Conservation (phyloP, 2,888 invertebrate genomes). For the Sarcophaga subvicina region DNA sequence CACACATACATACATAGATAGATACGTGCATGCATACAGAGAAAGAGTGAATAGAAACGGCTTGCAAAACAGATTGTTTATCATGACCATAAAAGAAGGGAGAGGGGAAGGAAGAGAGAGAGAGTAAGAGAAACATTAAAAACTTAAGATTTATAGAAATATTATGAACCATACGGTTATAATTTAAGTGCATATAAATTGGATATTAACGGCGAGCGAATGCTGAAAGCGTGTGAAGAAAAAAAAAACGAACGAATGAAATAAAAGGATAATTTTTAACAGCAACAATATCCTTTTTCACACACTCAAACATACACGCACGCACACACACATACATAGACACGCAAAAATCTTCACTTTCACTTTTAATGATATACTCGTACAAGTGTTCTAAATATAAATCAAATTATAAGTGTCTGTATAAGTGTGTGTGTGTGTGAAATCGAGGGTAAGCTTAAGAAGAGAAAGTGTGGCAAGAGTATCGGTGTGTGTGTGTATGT, state of each 20-base stretch:
- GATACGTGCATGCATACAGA: background rate
- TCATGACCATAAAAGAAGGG: conserved; percentile 18
- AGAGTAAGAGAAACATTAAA: conserved; percentile 12
- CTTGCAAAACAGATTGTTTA: conserved; percentile 50
- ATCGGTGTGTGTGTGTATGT: background rate
- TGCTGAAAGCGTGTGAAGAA: background rate
- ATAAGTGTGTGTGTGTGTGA: background rate
- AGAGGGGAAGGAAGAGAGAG: too few species aligned
- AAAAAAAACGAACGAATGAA: background rate
- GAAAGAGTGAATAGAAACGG: background rate
- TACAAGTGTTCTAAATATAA: background rate
- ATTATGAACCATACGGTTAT: conserved; percentile 57
- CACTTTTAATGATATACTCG: conserved; percentile 24
- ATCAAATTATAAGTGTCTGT: background rate
- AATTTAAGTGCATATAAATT: conserved; percentile 65
- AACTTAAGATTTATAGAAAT: conserved; percentile 62
- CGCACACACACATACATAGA: too few species aligned
- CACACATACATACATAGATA: background rate
- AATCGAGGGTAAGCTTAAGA: too few species aligned
- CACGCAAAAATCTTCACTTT: background rate
- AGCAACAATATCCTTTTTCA: conserved; percentile 37
- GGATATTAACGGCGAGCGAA: conserved; percentile 50
- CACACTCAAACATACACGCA: background rate
- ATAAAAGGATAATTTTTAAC: conserved; percentile 37
- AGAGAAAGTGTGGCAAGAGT: background rate